Conservation (phyloP, 2,113 vertebrate genomes). For the Hippocampus comes region DNA sequence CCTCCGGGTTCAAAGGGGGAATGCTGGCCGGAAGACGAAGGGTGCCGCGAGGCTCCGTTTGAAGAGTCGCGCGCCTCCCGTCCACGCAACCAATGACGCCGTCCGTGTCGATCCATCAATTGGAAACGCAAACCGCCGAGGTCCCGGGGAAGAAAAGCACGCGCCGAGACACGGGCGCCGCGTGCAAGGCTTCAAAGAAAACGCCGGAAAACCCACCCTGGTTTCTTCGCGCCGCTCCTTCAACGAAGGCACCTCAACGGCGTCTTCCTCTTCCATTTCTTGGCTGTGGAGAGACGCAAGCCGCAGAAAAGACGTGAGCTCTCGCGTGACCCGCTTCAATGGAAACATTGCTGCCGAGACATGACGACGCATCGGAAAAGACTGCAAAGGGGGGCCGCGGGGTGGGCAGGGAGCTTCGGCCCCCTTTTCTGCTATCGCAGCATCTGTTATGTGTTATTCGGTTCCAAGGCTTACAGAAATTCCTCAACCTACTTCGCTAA, state of each 20-base stretch:
- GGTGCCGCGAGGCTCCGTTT: no score
- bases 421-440: background rate
- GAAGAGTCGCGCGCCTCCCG: no score
- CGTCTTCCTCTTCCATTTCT: constrained; percentile 29
- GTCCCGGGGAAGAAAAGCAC: constrained; percentile 12
- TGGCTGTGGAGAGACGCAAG: background rate
- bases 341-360: background rate
- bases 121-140: background rate
- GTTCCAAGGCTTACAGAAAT: background rate
- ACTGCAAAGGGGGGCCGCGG: background rate
- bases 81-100: constrained; percentile 20
- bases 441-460: constrained; percentile 6
- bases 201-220: constrained; percentile 26
- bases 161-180: background rate
- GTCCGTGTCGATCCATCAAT: background rate
- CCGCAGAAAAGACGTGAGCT: background rate
- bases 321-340: background rate
- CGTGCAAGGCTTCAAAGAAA: background rate
- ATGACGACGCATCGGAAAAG: background rate
- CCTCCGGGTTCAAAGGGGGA: no score
- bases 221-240: constrained; percentile 23
- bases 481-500: background rate
- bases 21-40: no score
- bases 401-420: background rate
- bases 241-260: constrained; percentile 16